A percentile compares a stretch with the other conserved stretches of the same genome.
Evolutionary conservation across 2,113 vertebrate genomes (phyloP).

Genomic region (Oceanites oceanicus): DNA sequence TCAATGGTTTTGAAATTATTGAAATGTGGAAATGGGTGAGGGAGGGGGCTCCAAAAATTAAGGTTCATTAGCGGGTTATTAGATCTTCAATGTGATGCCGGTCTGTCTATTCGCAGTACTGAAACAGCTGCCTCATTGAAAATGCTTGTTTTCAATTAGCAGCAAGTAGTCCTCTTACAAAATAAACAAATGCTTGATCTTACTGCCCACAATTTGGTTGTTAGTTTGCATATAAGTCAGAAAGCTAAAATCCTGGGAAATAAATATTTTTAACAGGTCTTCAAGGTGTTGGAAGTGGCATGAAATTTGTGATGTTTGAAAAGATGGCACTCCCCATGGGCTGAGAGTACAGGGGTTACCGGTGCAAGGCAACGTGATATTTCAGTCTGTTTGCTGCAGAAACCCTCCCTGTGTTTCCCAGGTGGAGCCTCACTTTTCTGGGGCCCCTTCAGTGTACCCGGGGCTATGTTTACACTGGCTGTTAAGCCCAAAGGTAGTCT

Average conservation of each 20-base stretch:
- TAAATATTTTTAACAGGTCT: not conserved
- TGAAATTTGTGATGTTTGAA: not conserved
- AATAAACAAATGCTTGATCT: conserved; percentile 49
- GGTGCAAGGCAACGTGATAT: not conserved
- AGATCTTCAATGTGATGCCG: conserved; percentile 1
- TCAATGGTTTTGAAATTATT: not conserved
- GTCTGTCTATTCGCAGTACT: conserved; percentile 6
- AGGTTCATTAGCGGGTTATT: not conserved
- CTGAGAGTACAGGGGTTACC: not conserved
- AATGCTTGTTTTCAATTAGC: conserved; percentile 46
- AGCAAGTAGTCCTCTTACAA: conserved; percentile 32
- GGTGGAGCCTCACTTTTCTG: not conserved
- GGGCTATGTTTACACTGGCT: not conserved
- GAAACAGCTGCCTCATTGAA: conserved; percentile 49
- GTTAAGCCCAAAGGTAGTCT: not conserved
- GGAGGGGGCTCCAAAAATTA: not conserved
- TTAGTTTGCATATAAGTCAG: not conserved
- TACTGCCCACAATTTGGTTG: conserved; percentile 15
- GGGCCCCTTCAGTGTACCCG: accelerated
- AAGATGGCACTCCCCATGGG: accelerated
- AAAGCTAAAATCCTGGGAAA: conserved; percentile 25
- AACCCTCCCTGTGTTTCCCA: not conserved
- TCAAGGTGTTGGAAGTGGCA: not conserved
- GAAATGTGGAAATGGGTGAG: not conserved
- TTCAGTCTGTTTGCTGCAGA: not conserved